These are phyloP conservation scores for Lobophora halterata DNA, from an alignment of 2,888 invertebrate species.

Conservation along the genomic window DNA sequence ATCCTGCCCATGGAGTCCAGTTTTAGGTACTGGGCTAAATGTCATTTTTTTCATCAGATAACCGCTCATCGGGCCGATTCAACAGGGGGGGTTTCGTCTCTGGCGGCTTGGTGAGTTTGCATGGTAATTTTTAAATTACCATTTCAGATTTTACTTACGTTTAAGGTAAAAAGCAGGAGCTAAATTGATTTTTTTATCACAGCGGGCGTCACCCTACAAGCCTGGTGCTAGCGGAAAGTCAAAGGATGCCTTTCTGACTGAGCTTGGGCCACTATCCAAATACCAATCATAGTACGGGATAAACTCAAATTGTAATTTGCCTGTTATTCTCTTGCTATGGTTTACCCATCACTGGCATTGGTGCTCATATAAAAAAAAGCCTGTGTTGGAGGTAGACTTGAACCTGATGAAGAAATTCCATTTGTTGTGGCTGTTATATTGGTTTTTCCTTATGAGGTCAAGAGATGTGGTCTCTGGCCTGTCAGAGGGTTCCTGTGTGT, in stretches of 20 bases:
- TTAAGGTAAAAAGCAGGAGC: constrained; percentile 5
- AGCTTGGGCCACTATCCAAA: constrained; percentile 41
- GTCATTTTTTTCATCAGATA: too few relatives aligned
- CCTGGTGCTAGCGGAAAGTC: constrained; percentile 61
- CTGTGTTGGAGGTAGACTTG: constrained; percentile 38
- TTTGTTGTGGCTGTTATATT: constrained; percentile 6
- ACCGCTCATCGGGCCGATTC: too few relatives aligned
- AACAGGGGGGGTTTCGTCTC: constrained; percentile 57
- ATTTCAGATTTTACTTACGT: too few relatives aligned
- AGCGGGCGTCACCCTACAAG: constrained; percentile 53
- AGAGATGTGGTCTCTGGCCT: constrained; percentile 43
- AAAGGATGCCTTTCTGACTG: constrained; percentile 62
- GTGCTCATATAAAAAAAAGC: constrained; percentile 21
- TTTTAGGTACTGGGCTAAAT: too few relatives aligned
- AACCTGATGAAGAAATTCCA: constrained; percentile 23
- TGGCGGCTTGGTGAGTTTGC: constrained; percentile 47
- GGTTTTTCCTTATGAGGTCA: constrained; percentile 22
- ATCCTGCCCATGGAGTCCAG: too few relatives aligned
- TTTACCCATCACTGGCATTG: constrained; percentile 46
- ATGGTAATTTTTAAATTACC: not conserved
- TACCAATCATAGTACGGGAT: constrained; percentile 45
- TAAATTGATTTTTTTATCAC: constrained; percentile 49
- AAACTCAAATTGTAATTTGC: constrained; percentile 29
- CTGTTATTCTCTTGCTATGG: constrained; percentile 43
- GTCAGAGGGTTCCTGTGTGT: constrained; percentile 56